phyloP scores from a whole-genome alignment of 2,113 vertebrate genomes.

The Ciconia maguari region DNA sequence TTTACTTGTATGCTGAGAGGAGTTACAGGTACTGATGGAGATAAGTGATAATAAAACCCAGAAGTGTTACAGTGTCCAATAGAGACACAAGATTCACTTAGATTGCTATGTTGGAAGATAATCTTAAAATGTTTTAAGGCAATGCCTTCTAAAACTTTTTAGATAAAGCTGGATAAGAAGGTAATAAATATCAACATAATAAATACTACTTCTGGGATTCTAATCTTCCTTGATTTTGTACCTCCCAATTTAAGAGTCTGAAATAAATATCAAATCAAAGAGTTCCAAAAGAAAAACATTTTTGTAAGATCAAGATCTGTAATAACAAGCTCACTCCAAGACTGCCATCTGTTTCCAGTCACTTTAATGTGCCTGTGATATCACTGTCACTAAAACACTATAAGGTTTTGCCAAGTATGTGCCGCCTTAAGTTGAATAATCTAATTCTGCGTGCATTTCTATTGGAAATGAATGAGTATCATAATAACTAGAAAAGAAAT shows the following conservation, averaged over 20 bases:
- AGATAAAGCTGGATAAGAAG: slow-evolving; percentile 1
- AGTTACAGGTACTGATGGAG: background rate
- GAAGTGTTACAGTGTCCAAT: background rate
- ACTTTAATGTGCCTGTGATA: slow-evolving; percentile 22
- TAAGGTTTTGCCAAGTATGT: background rate
- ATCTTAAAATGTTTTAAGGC: background rate
- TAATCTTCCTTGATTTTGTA: background rate
- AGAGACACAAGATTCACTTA: background rate
- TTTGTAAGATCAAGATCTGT: slow-evolving; percentile 5
- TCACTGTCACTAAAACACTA: slow-evolving; percentile 8
- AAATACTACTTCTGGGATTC: background rate
- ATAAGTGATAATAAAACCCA: background rate
- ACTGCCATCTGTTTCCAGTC: slow-evolving; percentile 45
- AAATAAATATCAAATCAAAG: slow-evolving; percentile 38
- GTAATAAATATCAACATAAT: background rate
- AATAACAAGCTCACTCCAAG: slow-evolving; percentile 24
- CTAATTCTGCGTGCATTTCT: background rate
- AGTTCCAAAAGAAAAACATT: background rate
- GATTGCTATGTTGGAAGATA: background rate
- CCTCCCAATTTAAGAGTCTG: background rate
- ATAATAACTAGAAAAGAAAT: background rate
- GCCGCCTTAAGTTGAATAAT: background rate
- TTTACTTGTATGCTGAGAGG: background rate
- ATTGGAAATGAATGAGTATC: background rate
- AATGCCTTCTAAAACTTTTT: background rate